These are phyloP conservation scores for Metacarcinus magister DNA, from an alignment of 2,888 invertebrate species.

Conservation along the genomic window DNA sequence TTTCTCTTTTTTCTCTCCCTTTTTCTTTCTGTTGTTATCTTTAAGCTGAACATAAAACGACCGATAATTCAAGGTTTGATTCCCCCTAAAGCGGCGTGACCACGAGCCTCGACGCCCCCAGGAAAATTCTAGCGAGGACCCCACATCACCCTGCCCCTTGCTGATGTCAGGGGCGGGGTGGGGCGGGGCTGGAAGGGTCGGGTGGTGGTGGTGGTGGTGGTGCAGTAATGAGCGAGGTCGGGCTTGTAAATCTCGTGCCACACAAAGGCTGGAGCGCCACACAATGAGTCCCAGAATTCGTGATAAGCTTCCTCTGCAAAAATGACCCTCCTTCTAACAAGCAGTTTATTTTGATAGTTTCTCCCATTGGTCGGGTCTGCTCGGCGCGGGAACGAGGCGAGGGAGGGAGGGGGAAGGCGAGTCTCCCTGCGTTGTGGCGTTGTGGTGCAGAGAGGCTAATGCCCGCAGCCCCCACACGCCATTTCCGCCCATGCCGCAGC, in stretches of 20 bases:
- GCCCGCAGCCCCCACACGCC: background rate
- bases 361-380: conserved; percentile 67
- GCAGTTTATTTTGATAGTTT: conserved; percentile 78
- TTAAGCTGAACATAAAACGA: background rate
- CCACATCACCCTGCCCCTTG: background rate
- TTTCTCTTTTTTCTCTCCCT: background rate
- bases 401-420: background rate
- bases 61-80: background rate
- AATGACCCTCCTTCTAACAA: conserved; percentile 73
- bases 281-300: conserved; percentile 62
- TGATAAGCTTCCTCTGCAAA: conserved; percentile 70
- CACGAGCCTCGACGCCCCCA: background rate
- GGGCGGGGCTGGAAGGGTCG: conserved; percentile 47
- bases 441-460: background rate
- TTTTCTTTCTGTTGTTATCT: background rate
- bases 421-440: background rate
- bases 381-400: conserved; percentile 40
- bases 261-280: conserved; percentile 60
- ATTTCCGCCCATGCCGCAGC: background rate
- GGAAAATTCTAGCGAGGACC: background rate
- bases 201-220: background rate
- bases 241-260: conserved; percentile 59
- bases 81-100: background rate
- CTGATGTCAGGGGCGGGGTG: background rate
- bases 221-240: conserved; percentile 62